A percentile compares a stretch with the other conserved stretches of the same genome.
phyloP scores from a whole-genome alignment of 2,797 vertebrate genomes.

The Botia kubotai region DNA sequence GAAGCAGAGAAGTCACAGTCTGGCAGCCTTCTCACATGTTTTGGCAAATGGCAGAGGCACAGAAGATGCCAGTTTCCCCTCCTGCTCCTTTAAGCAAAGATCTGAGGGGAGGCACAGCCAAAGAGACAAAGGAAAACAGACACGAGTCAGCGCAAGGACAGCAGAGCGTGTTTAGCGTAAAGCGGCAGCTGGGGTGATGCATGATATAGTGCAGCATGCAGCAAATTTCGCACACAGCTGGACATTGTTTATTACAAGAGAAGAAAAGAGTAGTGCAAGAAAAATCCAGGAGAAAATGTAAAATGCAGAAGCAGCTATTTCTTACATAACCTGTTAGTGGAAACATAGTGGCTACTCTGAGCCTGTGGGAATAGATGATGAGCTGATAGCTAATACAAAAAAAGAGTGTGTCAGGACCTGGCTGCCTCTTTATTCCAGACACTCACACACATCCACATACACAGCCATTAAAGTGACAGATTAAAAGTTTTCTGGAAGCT shows the following conservation, averaged over 20 bases:
- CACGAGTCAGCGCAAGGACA: slow-evolving; percentile 63
- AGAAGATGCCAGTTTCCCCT: slow-evolving; percentile 78
- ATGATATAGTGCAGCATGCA: slow-evolving; percentile 76
- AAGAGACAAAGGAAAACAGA: slow-evolving; percentile 44
- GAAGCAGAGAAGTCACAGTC: slow-evolving; percentile 32
- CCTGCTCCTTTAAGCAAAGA: slow-evolving; percentile 54
- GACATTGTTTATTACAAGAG: slow-evolving; percentile 66
- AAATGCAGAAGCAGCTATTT: slow-evolving; percentile 66
- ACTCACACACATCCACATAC: background rate
- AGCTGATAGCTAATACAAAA: slow-evolving; percentile 77
- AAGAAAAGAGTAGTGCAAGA: slow-evolving; percentile 20
- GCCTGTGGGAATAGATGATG: slow-evolving; percentile 73
- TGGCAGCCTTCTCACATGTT: slow-evolving; percentile 47
- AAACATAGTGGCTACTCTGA: slow-evolving; percentile 65
- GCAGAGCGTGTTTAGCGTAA: slow-evolving; percentile 70
- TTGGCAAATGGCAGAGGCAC: slow-evolving; percentile 53
- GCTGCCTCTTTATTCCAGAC: slow-evolving; percentile 65
- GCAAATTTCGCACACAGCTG: slow-evolving; percentile 71
- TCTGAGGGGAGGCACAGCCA: slow-evolving; percentile 56
- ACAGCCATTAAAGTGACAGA: slow-evolving; percentile 83
- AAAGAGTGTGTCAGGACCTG: slow-evolving; percentile 67
- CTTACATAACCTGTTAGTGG: slow-evolving; percentile 74
- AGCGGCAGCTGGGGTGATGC: slow-evolving; percentile 70
- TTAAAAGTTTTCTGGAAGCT: slow-evolving; percentile 81
- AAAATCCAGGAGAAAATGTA: slow-evolving; percentile 53